phyloP scores from a whole-genome alignment of 1,140 invertebrate genomes.

The Bombus pyrosoma region DNA sequence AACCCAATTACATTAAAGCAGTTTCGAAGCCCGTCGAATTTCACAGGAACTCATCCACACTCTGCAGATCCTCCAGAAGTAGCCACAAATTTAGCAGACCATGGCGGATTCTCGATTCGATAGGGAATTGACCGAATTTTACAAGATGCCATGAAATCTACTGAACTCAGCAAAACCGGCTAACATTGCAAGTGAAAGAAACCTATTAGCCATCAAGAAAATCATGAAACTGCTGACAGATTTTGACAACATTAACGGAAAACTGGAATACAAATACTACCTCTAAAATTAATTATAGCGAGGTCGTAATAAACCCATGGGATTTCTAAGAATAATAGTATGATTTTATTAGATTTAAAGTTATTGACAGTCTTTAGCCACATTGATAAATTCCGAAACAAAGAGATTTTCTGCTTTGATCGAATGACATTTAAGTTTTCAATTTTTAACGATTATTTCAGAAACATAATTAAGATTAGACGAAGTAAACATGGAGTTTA shows the following conservation, averaged over 20 bases:
- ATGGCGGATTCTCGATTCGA: not conserved
- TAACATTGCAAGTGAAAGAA: not conserved
- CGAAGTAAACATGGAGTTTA: no score
- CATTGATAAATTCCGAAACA: not conserved
- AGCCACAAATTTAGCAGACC: conserved; percentile 9
- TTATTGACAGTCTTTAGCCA: not conserved
- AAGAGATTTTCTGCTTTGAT: not conserved
- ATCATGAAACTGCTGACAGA: not conserved
- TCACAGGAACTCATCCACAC: not conserved
- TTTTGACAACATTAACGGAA: no score
- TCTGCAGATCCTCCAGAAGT: conserved; percentile 4
- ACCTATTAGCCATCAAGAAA: not conserved
- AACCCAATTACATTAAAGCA: conserved; percentile 14
- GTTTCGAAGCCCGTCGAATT: conserved; percentile 2
- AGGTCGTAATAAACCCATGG: not conserved
- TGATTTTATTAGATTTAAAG: not conserved
- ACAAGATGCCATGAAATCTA: not conserved
- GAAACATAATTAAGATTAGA: not conserved
- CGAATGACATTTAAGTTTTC: not conserved
- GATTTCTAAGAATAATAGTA: not conserved
- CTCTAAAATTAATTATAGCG: not conserved
- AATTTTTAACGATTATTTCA: not conserved
- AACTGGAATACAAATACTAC: not conserved
- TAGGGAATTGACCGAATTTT: conserved; percentile 1
- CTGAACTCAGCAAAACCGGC: not conserved